Percentiles rank a stretch among this genome's conserved stretches.
These are phyloP conservation scores for Chesias legatella DNA, from an alignment of 2,888 invertebrate genomes.

Conservation along the genomic window DNA sequence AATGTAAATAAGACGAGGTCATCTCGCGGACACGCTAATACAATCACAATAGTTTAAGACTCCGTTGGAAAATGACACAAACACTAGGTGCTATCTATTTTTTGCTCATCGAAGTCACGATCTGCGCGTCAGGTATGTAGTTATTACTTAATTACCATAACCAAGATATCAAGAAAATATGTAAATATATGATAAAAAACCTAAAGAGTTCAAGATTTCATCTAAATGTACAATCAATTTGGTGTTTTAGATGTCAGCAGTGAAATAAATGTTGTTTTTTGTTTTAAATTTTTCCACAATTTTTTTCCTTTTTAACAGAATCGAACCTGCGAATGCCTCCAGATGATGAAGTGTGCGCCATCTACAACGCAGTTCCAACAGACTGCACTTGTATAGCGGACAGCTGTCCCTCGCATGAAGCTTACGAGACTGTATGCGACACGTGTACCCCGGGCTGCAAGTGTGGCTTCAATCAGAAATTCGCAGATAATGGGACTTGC, in stretches of 20 bases:
- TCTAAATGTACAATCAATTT: no score
- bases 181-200: no score
- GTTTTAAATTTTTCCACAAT: not conserved
- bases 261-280: no score
- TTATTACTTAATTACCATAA: no score
- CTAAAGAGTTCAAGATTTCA: no score
- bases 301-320: not conserved
- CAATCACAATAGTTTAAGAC: slow-evolving; percentile 7
- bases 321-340: not conserved
- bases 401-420: slow-evolving; percentile 22
- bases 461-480: slow-evolving; percentile 29
- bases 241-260: no score
- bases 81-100: slow-evolving; percentile 21
- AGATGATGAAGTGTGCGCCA: slow-evolving; percentile 1
- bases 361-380: slow-evolving; percentile 18
- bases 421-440: slow-evolving; percentile 14
- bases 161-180: no score
- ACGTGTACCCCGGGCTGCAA: slow-evolving; percentile 24
- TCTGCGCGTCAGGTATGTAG: slow-evolving; percentile 21
- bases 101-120: slow-evolving; percentile 12
- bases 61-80: slow-evolving; percentile 29
- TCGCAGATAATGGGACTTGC: slow-evolving; percentile 27
- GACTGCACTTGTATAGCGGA: slow-evolving; percentile 29
- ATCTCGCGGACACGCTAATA: slow-evolving; percentile 2
- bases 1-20: not conserved